Evolutionary conservation across 1,140 invertebrate genomes (phyloP).

Genomic region (Pseudobourletiella spinata): DNA sequence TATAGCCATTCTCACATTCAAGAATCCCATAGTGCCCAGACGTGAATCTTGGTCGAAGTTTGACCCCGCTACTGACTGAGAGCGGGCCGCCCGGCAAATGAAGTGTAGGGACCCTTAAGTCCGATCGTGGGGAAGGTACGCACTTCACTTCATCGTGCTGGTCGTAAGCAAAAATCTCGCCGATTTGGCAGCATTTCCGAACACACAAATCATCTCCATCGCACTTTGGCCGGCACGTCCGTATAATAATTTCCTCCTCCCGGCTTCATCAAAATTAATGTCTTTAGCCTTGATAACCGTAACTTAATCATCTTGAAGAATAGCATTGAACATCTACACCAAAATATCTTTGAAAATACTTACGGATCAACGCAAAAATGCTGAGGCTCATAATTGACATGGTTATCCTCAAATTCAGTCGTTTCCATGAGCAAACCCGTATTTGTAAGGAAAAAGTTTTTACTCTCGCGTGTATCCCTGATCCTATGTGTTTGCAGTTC

Average conservation of each 20-base stretch:
- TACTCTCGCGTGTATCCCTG: no score
- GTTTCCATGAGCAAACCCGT: no score
- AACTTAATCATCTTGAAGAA: no score
- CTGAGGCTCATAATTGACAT: background rate
- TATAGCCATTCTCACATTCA: background rate
- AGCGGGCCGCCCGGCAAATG: background rate
- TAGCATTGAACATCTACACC: background rate
- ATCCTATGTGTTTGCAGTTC: no score
- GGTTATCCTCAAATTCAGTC: background rate
- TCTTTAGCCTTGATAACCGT: no score
- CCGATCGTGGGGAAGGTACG: background rate
- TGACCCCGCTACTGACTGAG: background rate
- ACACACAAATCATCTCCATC: background rate
- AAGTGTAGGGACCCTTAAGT: background rate
- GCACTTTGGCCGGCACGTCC: background rate
- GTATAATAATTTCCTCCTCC: background rate
- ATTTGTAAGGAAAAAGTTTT: no score
- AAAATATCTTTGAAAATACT: background rate
- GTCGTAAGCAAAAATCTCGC: background rate
- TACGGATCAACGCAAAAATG: background rate
- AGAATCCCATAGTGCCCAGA: background rate
- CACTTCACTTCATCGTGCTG: background rate
- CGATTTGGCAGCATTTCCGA: background rate
- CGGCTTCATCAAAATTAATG: background rate
- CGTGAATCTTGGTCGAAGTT: background rate